A percentile compares a stretch with the other conserved stretches of the same genome.
Conservation (phyloP, 2,113 vertebrate genomes). For the Cricetomys ansorgei region DNA sequence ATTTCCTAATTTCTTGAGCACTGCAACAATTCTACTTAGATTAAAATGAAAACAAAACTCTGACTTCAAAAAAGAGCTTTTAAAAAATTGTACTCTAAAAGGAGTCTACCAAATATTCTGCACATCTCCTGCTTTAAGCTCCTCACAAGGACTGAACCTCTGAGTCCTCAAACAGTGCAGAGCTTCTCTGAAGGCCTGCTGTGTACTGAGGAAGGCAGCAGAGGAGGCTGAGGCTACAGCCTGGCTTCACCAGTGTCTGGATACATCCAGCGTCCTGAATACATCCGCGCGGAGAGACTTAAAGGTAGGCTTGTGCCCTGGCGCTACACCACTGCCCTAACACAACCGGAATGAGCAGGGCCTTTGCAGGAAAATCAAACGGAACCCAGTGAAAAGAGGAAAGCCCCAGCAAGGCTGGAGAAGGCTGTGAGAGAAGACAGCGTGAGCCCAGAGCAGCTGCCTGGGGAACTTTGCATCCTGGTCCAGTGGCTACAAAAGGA, state of each 20-base stretch:
- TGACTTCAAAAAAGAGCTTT: background rate
- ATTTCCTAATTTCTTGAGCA: background rate
- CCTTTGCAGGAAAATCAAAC: background rate
- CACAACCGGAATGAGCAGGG: background rate
- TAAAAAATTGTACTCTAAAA: background rate
- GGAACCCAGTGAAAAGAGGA: background rate
- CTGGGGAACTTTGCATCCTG: too few species aligned
- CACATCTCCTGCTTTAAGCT: background rate
- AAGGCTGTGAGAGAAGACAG: background rate
- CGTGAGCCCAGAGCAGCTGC: background rate
- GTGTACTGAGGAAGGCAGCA: background rate
- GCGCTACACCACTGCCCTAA: background rate
- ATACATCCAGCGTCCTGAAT: background rate
- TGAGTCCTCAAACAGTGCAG: background rate
- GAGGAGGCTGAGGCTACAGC: background rate
- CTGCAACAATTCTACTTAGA: background rate
- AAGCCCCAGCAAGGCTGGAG: background rate
- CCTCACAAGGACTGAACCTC: background rate
- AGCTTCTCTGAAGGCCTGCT: background rate
- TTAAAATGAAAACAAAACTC: background rate
- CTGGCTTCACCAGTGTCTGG: background rate
- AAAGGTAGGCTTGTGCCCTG: background rate
- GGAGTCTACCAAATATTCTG: background rate
- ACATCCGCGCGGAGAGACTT: rapidly evolving
- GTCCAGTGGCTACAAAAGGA: background rate